These are phyloP conservation scores for Mystacides longicornis DNA, from an alignment of 2,888 invertebrate species.

Conservation along the genomic window DNA sequence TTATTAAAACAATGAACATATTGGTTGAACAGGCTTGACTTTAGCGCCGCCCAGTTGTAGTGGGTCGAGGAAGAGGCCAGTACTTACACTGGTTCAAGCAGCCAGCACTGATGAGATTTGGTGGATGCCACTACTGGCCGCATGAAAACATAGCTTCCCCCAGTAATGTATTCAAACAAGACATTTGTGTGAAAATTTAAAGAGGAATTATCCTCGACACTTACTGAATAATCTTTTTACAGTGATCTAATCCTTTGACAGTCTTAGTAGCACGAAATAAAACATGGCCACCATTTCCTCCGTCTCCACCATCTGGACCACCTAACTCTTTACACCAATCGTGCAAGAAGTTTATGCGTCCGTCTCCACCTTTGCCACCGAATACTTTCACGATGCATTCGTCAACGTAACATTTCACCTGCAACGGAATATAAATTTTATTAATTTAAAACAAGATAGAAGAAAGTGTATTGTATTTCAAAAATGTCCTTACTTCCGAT, in stretches of 20 bases:
- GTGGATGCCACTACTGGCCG: no score
- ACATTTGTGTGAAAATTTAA: background rate
- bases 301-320: constrained; percentile 95
- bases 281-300: constrained; percentile 93
- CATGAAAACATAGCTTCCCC: no score
- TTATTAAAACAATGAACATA: no score
- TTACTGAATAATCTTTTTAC: constrained; percentile 43
- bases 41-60: no score
- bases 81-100: no score
- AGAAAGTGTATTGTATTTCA: no score
- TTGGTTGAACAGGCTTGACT: no score
- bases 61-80: no score
- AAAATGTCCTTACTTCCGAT: no score
- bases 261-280: constrained; percentile 67
- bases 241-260: constrained; percentile 62
- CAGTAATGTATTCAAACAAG: no score
- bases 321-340: constrained; percentile 79
- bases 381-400: constrained; percentile 54
- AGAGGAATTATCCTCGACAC: no score
- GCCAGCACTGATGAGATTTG: no score
- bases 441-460: background rate
- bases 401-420: constrained; percentile 65
- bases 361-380: constrained; percentile 92
- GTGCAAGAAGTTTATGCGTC: constrained; percentile 79
- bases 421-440: background rate